phyloP scores from a whole-genome alignment of 1,140 invertebrate genomes.

The Drosophila bocki region DNA sequence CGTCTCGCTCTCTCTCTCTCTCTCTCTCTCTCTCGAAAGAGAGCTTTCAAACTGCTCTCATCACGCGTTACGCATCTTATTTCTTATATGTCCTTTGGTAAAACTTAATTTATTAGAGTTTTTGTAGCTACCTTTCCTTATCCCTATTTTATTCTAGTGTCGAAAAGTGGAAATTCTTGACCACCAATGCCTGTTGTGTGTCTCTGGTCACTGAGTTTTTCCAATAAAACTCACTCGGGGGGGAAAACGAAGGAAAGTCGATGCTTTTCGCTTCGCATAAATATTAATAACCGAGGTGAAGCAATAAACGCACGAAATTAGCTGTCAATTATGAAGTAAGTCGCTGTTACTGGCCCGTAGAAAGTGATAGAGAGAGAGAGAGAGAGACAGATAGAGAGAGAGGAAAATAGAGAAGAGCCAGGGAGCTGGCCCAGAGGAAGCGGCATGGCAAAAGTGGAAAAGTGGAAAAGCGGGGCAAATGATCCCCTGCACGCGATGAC shows the following conservation, averaged over 20 bases:
- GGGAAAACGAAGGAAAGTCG: neutral
- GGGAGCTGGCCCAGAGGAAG: neutral
- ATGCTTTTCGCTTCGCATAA: constrained; percentile 40
- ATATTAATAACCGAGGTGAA: constrained; percentile 61
- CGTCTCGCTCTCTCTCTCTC: too few relatives aligned
- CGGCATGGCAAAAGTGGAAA: constrained; percentile 2
- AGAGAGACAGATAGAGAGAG: neutral
- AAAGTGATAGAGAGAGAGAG: neutral
- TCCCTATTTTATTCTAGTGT: neutral
- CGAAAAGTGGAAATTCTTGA: neutral
- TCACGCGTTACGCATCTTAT: neutral
- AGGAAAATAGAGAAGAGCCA: neutral
- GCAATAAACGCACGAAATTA: constrained; percentile 70
- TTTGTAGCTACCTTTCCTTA: neutral
- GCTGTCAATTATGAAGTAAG: constrained; percentile 75
- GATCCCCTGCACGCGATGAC: constrained; percentile 58
- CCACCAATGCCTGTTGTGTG: neutral
- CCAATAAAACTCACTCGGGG: neutral
- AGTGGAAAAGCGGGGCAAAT: constrained; percentile 24
- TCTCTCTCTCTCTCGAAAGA: too few relatives aligned
- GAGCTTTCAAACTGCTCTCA: too few relatives aligned
- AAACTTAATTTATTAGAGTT: neutral
- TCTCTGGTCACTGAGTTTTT: neutral
- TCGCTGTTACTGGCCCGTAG: constrained; percentile 5
- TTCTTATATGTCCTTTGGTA: neutral